phyloP scores from a whole-genome alignment of 37 sponge, comb jelly and placozoan species.

The Beroe forskalii region DNA sequence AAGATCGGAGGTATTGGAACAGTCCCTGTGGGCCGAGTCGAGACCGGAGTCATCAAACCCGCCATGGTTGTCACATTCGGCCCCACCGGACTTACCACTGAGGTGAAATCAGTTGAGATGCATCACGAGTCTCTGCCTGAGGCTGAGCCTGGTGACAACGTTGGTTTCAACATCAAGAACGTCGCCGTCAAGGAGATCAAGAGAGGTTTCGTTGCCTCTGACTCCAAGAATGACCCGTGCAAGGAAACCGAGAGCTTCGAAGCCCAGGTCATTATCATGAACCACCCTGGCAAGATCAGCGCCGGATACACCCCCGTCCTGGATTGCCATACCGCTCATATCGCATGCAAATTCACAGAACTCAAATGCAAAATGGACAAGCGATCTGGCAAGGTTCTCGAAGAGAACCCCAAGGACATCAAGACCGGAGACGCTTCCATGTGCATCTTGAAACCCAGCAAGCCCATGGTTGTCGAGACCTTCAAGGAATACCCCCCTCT shows the following conservation, averaged over 20 bases:
- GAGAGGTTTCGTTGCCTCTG: slow-evolving; percentile 93
- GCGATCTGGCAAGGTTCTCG: slow-evolving; percentile 91
- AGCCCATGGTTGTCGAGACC: slow-evolving; percentile 98
- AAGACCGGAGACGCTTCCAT: slow-evolving; percentile 96
- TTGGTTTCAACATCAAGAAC: slow-evolving; percentile 99
- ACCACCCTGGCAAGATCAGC: slow-evolving; percentile 94
- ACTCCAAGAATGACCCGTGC: slow-evolving; percentile 96
- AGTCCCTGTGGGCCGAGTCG: slow-evolving; percentile 99
- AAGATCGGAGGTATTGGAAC: slow-evolving; percentile 99
- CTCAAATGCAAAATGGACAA: slow-evolving; percentile 90
- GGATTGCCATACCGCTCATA: slow-evolving; percentile 99
- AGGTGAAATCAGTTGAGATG: slow-evolving; percentile 99
- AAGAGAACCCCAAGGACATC: slow-evolving; percentile 88
- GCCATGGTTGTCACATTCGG: slow-evolving; percentile 89
- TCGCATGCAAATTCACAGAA: slow-evolving; percentile 95
- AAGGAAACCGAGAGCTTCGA: slow-evolving; percentile 80
- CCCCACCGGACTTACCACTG: slow-evolving; percentile 85
- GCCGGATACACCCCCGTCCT: slow-evolving; percentile 95
- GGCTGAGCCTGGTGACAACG: slow-evolving; percentile 97
- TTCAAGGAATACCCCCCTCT: slow-evolving; percentile 89
- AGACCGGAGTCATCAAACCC: slow-evolving; percentile 96
- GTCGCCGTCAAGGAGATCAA: slow-evolving; percentile 94
- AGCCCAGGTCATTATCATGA: slow-evolving; percentile 97
- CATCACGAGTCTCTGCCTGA: slow-evolving; percentile 95
- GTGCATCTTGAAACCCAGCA: slow-evolving; percentile 77